phyloP scores from a whole-genome alignment of 2,888 invertebrate genomes.

The Seladonia tumulorum region DNA sequence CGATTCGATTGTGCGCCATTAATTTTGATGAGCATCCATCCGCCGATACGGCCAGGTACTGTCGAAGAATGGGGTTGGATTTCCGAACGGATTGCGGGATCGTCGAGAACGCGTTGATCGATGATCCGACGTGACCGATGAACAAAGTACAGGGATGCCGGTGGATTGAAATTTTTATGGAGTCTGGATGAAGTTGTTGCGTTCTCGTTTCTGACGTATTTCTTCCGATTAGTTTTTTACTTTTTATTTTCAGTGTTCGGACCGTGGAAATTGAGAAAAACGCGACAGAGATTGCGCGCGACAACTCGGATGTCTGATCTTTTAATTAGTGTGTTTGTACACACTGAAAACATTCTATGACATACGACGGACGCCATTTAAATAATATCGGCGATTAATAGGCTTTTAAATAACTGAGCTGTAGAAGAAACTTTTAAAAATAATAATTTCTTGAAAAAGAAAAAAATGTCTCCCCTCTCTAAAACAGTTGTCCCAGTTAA shows the following conservation, averaged over 20 bases:
- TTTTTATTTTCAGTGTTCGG: background rate
- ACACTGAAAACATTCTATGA: too few species aligned
- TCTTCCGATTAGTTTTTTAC: background rate
- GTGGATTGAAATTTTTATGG: background rate
- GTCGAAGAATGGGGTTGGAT: background rate
- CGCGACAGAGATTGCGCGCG: too few species aligned
- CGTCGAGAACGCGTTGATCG: background rate
- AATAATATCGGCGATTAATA: too few species aligned
- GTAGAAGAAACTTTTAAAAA: too few species aligned
- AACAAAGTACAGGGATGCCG: background rate
- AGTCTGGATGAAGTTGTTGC: background rate
- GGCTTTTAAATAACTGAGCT: too few species aligned
- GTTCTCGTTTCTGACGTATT: background rate
- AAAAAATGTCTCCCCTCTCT: too few species aligned
- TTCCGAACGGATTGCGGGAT: background rate
- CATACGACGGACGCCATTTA: too few species aligned
- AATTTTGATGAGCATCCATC: constrained; percentile 11
- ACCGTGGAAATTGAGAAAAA: too few species aligned
- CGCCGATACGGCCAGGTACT: background rate
- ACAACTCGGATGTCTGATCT: too few species aligned
- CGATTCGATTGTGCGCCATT: background rate
- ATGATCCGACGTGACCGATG: background rate
- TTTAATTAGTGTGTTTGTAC: too few species aligned
- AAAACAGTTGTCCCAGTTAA: too few species aligned
- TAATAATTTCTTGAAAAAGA: too few species aligned